Evolutionary conservation across 2,113 vertebrate genomes (phyloP).

Genomic region (Cebus imitator): DNA sequence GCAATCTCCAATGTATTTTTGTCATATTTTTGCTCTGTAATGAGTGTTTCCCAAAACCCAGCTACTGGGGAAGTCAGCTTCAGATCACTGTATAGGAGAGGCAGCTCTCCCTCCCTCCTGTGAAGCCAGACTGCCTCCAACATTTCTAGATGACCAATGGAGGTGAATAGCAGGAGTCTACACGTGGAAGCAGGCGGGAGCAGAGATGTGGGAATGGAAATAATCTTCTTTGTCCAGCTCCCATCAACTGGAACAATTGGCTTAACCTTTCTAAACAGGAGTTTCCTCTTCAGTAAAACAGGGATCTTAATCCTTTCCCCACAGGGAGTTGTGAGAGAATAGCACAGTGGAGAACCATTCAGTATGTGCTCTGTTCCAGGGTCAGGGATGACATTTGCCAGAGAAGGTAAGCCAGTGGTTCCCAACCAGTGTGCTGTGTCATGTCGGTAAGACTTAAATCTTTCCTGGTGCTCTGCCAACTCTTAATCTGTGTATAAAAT

Average conservation of each 20-base stretch:
- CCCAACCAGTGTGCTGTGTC: not conserved
- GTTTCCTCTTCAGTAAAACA: conserved; percentile 9
- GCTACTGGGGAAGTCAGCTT: not conserved
- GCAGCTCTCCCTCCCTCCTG: not conserved
- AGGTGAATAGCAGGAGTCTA: not conserved
- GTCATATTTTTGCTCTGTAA: not conserved
- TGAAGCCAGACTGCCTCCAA: not conserved
- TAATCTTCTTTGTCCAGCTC: not conserved
- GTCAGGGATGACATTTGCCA: not conserved
- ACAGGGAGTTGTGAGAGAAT: not conserved
- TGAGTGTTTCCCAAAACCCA: not conserved
- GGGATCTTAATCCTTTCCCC: not conserved
- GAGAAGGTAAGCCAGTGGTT: conserved; percentile 7
- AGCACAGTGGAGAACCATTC: not conserved
- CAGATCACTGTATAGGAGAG: not conserved
- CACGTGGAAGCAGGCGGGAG: not conserved
- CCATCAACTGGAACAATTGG: not conserved
- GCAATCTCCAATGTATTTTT: not conserved
- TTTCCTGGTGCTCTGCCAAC: not conserved
- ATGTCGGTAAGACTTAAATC: not conserved
- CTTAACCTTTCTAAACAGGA: not conserved
- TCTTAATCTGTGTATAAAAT: conserved; percentile 1
- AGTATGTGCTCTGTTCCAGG: not conserved
- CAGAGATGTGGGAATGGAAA: not conserved
- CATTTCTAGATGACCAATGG: not conserved